These are phyloP conservation scores for Brachymystax lenok DNA, from an alignment of 2,797 vertebrate species.

Conservation along the genomic window DNA sequence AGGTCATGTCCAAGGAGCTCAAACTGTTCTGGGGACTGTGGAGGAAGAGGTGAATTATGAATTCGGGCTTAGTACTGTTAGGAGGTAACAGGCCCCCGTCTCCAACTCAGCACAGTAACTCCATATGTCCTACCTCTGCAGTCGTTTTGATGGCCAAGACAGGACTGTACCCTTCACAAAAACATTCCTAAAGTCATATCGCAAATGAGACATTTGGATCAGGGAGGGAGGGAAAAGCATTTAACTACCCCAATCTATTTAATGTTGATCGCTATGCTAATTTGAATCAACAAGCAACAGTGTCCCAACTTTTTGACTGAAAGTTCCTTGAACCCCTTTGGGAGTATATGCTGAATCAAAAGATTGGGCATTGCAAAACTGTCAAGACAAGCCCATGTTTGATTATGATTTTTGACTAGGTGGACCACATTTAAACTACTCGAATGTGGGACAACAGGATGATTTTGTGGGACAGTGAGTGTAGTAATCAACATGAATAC, in stretches of 20 bases:
- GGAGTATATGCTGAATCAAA: background rate
- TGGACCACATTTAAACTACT: too few species aligned
- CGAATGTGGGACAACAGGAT: background rate
- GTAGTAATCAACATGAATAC: too few species aligned
- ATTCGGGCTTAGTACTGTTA: slow-evolving; percentile 7
- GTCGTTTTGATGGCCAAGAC: slow-evolving; percentile 13
- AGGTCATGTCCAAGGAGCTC: background rate
- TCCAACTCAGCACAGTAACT: slow-evolving; percentile 15
- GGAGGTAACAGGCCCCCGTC: background rate
- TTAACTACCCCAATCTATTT: background rate
- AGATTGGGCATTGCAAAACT: background rate
- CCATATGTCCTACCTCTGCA: slow-evolving; percentile 47
- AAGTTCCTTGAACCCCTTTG: background rate
- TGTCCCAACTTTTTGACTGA: slow-evolving; percentile 6
- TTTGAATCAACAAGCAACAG: background rate
- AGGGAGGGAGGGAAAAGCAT: background rate
- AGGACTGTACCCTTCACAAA: background rate
- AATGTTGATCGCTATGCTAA: background rate
- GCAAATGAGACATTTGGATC: slow-evolving; percentile 31
- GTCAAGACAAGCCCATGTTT: background rate
- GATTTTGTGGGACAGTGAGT: too few species aligned
- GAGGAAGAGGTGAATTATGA: slow-evolving; percentile 13
- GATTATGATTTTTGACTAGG: background rate
- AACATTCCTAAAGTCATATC: background rate
- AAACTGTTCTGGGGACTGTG: background rate